phyloP scores from a whole-genome alignment of 1,140 invertebrate genomes.

The Lethocerus indicus region DNA sequence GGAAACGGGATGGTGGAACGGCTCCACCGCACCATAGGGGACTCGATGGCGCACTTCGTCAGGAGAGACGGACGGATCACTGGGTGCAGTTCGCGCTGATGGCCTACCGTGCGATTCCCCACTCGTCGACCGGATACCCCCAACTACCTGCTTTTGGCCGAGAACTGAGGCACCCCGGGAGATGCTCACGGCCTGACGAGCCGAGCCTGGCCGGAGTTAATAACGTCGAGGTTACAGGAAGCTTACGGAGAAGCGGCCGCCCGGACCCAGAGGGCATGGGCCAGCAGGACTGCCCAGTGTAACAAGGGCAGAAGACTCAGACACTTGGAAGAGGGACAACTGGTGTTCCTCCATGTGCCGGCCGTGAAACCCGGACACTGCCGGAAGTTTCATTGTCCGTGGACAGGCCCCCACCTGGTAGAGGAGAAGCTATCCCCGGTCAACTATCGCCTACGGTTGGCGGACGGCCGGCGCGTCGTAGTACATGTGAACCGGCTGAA shows the following conservation, averaged over 20 bases:
- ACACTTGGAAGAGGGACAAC: neutral
- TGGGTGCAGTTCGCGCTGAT: slow-evolving; percentile 10
- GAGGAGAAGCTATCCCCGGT: neutral
- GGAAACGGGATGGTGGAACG: slow-evolving; percentile 23
- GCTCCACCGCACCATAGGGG: slow-evolving; percentile 20
- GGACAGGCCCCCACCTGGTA: neutral
- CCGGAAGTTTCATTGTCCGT: neutral
- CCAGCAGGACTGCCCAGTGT: neutral
- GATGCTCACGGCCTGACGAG: neutral
- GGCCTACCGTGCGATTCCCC: slow-evolving; percentile 5
- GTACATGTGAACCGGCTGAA: neutral
- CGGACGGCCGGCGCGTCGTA: neutral
- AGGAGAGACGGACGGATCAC: slow-evolving; percentile 16
- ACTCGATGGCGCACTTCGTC: slow-evolving; percentile 22
- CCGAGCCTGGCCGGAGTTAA: neutral
- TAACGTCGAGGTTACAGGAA: neutral
- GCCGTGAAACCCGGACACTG: neutral
- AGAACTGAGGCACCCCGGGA: neutral
- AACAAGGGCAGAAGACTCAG: neutral
- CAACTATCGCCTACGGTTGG: neutral
- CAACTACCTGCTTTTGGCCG: neutral
- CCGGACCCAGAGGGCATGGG: neutral
- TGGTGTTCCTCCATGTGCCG: neutral
- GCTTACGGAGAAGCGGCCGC: neutral
- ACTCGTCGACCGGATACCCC: neutral